Evolutionary conservation across 2,888 invertebrate species (phyloP).

Genomic region (Lithodes maja): DNA sequence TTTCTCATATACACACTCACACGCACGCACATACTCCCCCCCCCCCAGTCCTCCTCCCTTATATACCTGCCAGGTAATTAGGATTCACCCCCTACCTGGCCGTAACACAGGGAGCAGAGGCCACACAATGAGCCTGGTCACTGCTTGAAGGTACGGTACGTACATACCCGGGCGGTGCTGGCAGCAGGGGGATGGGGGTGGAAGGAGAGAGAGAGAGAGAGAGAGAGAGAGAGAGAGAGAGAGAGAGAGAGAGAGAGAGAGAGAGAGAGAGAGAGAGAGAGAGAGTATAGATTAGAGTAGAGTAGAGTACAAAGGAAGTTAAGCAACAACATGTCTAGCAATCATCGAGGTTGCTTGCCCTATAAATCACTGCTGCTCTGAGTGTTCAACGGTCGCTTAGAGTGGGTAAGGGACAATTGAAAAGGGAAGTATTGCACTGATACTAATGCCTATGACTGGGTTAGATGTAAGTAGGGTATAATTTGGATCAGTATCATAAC

Average conservation of each 20-base stretch:
- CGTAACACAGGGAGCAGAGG: not conserved
- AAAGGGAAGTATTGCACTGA: no score
- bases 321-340: no score
- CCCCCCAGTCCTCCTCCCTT: not conserved
- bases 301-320: not conserved
- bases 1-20: not conserved
- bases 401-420: no score
- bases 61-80: not conserved
- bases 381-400: no score
- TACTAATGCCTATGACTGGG: no score
- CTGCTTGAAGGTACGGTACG: not conserved
- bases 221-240: not conserved
- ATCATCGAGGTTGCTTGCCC: no score
- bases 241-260: not conserved
- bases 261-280: not conserved
- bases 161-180: not conserved
- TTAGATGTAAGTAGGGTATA: no score
- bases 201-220: not conserved
- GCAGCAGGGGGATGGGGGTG: not conserved
- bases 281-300: not conserved
- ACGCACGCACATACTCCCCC: not conserved
- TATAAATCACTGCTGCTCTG: no score
- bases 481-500: no score
- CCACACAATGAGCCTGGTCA: not conserved
- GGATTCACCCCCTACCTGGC: not conserved